Base-by-base conservation (phyloP, 2,888 invertebrate species). In the Cryptosula pallasiana region DNA sequence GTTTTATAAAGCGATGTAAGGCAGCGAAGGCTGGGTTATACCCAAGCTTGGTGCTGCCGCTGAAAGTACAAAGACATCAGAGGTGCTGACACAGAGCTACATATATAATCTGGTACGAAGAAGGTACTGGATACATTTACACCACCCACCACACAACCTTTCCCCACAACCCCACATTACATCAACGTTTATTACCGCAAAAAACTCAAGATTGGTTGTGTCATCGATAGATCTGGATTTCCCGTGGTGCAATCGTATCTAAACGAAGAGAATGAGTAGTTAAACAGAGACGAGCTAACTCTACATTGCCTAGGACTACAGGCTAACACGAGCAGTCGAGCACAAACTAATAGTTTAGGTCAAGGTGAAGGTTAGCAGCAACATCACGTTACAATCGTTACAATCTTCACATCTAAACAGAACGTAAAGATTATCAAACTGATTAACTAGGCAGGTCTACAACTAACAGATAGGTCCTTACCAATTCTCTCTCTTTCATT, bases 401-500 rank as follows among this genome's bases (percentile, higher is more conserved):
- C n/a, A n/a, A n/a, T n/a, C n/a, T n/a, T n/a, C n/a, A n/a, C n/a
- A n/a, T n/a, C n/a, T n/a, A n/a, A n/a, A n/a, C n/a, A n/a, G n/a
- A n/a, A n/a, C n/a, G n/a, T n/a, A n/a, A n/a, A n/a, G n/a, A n/a
- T n/a, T n/a, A n/a, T n/a, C n/a, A n/a, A n/a, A n/a, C n/a, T n/a
- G n/a, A n/a, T n/a, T n/a, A n/a, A n/a, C n/a, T n/a, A n/a, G n/a
- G n/a, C n/a, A n/a, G n/a, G n/a, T n/a, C n/a, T n/a, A n/a, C n/a
- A n/a, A n/a, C n/a, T n/a, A n/a, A n/a, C n/a, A n/a, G n/a, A n/a
- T n/a, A n/a, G n/a, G n/a, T n/a, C n/a, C 70, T 70, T 54, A 70
- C 70, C 70, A 23, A 70, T 72, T 72, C 72, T 27, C 71, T 69
- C 69, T 79, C 78, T 74, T 79, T 79, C 32, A 82, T 76, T 69